Evolutionary conservation across 2,888 invertebrate species (phyloP), one percentile per base, ranked within the genome.

Genomic region (Luffia ferchaultella): DNA sequence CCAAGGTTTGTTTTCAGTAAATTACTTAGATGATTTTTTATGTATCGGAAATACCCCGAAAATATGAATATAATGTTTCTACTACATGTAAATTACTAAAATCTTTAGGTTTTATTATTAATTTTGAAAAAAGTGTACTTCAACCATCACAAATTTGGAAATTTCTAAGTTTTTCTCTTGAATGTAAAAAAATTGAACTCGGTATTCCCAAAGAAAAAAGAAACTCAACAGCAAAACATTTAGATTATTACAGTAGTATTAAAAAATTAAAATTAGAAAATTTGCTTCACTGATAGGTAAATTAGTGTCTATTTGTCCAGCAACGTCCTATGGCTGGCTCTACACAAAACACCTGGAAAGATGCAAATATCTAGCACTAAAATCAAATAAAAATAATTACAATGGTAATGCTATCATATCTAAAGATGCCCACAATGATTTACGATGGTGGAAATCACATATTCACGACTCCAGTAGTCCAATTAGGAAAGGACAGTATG

Each of bases 21-120:
- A 18, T 42, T 48, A 48, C 15, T 46, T 46, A 30, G 46, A 46
- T 46, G 46, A 46, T 30, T 46, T 20, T 30, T 30, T 46, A 9
- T 43, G 43, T 43, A 15, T 43, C n/a, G 16, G n/a, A n/a, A n/a
- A n/a, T n/a, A n/a, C n/a, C n/a, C n/a, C n/a, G n/a, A n/a, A n/a
- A n/a, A n/a, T n/a, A n/a, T n/a, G n/a, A n/a, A n/a, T n/a, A n/a
- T n/a, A n/a, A n/a, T n/a, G n/a, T n/a, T n/a, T n/a, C n/a, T n/a
- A n/a, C n/a, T n/a, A n/a, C n/a, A n/a, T n/a, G n/a, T n/a, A n/a
- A n/a, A n/a, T n/a, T n/a, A n/a, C n/a, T n/a, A n/a, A n/a, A n/a
- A n/a, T n/a, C n/a, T n/a, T n/a, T n/a, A n/a, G n/a, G n/a, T n/a
- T n/a, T n/a, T n/a, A n/a, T n/a, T n/a, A n/a, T n/a, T n/a, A n/a